Percentiles rank a stretch among this genome's conserved stretches.
phyloP scores from a whole-genome alignment of 2,797 vertebrate species.

The Picus viridis region DNA sequence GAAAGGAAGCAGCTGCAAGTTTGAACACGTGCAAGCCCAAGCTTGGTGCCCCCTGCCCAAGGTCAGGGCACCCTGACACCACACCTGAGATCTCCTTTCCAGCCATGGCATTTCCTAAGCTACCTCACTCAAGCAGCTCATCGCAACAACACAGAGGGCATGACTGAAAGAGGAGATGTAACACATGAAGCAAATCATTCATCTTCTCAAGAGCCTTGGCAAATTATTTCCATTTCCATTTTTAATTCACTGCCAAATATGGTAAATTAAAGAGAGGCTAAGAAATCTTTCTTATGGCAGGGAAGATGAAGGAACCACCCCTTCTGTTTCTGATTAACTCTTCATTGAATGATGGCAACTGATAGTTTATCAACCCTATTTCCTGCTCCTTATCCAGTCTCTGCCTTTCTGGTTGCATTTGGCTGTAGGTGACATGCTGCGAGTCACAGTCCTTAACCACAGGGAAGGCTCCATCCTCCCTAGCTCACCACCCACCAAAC shows the following conservation, averaged over 20 bases:
- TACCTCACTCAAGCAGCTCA: background rate
- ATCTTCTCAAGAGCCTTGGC: background rate
- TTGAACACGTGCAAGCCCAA: background rate
- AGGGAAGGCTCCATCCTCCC: background rate
- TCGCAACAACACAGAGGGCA: accelerated
- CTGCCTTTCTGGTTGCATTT: accelerated
- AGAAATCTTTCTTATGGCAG: background rate
- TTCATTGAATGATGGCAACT: background rate
- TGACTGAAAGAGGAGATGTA: background rate
- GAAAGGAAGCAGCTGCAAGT: background rate
- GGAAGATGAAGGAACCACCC: background rate
- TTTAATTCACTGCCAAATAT: background rate
- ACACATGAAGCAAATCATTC: background rate
- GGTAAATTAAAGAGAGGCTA: background rate
- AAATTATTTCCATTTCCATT: slow-evolving; percentile 31
- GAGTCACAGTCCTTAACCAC: background rate
- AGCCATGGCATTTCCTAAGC: background rate
- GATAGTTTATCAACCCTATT: background rate
- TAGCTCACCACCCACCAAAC: too few relatives aligned
- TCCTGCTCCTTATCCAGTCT: background rate
- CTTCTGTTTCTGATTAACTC: background rate
- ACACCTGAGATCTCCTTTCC: background rate
- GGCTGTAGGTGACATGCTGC: accelerated
- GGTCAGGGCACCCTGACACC: background rate
- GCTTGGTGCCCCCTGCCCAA: background rate